phyloP scores from a whole-genome alignment of 2,797 vertebrate species.

The Falco peregrinus region DNA sequence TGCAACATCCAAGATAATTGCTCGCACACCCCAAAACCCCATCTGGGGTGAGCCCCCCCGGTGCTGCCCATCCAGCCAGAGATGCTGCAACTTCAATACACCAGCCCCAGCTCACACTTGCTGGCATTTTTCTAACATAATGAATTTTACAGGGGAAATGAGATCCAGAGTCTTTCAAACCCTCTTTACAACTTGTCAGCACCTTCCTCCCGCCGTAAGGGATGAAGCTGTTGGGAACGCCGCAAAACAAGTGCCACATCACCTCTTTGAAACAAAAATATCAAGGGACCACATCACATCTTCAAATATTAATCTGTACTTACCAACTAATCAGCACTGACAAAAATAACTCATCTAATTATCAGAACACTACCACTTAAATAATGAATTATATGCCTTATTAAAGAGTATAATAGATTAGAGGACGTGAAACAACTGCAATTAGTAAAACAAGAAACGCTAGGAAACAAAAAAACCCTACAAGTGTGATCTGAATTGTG shows the following conservation, averaged over 20 bases:
- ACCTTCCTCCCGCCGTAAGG: not conserved
- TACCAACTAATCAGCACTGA: constrained; percentile 63
- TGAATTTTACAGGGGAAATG: not conserved
- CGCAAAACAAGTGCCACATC: not conserved
- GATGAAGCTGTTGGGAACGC: not conserved
- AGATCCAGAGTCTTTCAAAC: not conserved
- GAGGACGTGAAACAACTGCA: constrained; percentile 50
- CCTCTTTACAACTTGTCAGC: not conserved
- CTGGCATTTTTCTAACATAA: fast-evolving
- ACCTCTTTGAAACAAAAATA: constrained; percentile 27
- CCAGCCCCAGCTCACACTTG: not conserved
- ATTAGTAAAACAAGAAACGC: constrained; percentile 52
- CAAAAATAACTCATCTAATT: constrained; percentile 68
- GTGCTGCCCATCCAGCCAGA: fast-evolving
- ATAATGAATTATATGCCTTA: constrained; percentile 64
- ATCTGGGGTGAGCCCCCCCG: fast-evolving
- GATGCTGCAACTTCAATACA: not conserved
- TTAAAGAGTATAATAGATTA: constrained; percentile 66
- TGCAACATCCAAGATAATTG: fast-evolving
- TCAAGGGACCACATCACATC: constrained; percentile 17
- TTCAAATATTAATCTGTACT: constrained; percentile 61
- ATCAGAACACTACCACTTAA: constrained; percentile 52
- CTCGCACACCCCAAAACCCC: not conserved
- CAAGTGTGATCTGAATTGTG: constrained; percentile 4
- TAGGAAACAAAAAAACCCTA: constrained; percentile 7